These are phyloP conservation scores for Lepidocyrtinus sp. DNA, from an alignment of 2,888 invertebrate genomes.

Conservation along the genomic window DNA sequence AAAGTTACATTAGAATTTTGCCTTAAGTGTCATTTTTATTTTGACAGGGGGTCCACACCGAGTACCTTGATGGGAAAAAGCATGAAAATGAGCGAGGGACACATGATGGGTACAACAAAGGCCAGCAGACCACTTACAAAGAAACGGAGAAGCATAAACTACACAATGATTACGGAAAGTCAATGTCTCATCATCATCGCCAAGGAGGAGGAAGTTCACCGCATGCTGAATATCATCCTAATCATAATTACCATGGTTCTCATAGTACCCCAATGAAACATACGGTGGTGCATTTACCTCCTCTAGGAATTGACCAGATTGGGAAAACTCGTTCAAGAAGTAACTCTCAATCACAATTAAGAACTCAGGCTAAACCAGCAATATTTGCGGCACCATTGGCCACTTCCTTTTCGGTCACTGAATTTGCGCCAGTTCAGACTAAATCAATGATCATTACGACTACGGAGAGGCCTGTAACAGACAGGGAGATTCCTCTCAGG, in stretches of 20 bases:
- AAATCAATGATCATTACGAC: background rate
- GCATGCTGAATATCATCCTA: conserved; percentile 50
- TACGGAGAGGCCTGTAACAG: no score
- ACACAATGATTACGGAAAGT: conserved; percentile 49
- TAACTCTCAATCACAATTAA: background rate
- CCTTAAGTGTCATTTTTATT: background rate
- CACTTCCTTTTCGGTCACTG: conserved; percentile 53
- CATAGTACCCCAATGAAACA: conserved; percentile 47
- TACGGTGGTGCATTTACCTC: conserved; percentile 16
- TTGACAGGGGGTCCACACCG: conserved; percentile 64
- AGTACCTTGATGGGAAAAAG: conserved; percentile 67
- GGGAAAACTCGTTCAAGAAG: conserved; percentile 21
- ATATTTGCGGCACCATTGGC: conserved; percentile 53
- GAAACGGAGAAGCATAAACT: conserved; percentile 64
- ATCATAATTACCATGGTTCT: conserved; percentile 60
- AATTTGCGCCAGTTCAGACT: conserved; percentile 23
- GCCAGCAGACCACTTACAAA: conserved; percentile 60
- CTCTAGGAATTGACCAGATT: conserved; percentile 20
- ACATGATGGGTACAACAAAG: conserved; percentile 65
- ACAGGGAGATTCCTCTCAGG: background rate
- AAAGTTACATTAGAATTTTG: conserved; percentile 10
- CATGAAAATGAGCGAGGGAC: conserved; percentile 68
- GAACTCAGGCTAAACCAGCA: conserved; percentile 8
- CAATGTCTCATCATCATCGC: conserved; percentile 34
- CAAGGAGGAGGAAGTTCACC: conserved; percentile 37